Evolutionary conservation across 1,140 invertebrate species (phyloP), one percentile per base, ranked within the genome.

Genomic region (Chrysomallon squamiferum): DNA sequence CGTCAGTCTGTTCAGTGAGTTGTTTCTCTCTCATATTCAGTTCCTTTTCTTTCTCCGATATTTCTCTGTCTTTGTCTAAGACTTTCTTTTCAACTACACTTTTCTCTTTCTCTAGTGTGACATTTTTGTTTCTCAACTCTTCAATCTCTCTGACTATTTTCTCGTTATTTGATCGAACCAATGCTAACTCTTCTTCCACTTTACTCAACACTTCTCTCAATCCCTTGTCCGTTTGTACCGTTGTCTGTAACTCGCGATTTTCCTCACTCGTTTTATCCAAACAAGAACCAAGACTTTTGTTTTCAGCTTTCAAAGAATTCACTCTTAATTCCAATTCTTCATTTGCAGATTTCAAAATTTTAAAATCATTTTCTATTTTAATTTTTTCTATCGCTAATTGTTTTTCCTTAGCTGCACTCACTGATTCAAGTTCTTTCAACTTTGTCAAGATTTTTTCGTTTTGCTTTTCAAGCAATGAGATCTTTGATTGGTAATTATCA

Each of bases 191-290:
- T 4, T 20, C 13, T 2, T 66, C 56, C 1, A 35, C 22, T 5
- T 61, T 25, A 41, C 62, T 69, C 0, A 73, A 32, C 25, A 66
- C 49, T 9, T 47, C 35, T 45, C 69, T 64, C 0, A 65, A 58
- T 32, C 65, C 65, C 3, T 58, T 56, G 15, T 73, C 52, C 50
- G 66, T 54, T 15, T 50, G 50, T 25, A 54, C 15, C 18, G 50
- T 30, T 27, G n/a, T 54, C 4, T 2, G 9, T 11, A 54, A 15
- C 3, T 54, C 25, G 18, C 25, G 18, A 54, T 27, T 25, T 20
- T 54, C 50, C 29, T 15, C 2, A 6, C 3, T 27, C 29, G n/a
- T 54, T 27, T 27, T 13, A 22, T 30, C 29, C 15, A 54, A 54
- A 54, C 4, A 27, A 15, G 22, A 15, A 29, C 30, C 43, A 15